Evolutionary conservation across 2,113 vertebrate species (phyloP), one percentile per base, ranked within the genome.

Genomic region (Dinomys branickii): DNA sequence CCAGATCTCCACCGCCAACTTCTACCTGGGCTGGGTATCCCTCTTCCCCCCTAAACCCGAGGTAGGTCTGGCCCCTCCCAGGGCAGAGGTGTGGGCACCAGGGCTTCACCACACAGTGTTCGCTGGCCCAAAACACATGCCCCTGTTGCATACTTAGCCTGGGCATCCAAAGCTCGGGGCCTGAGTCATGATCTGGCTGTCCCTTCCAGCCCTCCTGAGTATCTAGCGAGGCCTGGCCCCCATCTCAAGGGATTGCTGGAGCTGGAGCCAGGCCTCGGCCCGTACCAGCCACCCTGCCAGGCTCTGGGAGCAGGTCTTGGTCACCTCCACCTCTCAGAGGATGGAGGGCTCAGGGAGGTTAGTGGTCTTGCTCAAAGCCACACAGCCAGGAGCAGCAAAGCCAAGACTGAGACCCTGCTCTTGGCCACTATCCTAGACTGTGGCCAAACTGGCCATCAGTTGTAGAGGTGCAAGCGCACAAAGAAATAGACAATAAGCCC

Each of bases 1-100:
- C 75, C 97, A 97, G 87, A 47, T 97, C 28, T 97, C 12, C 52
- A 65, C 35, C 4, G 0, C 0, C 19, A 97, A 97, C 69, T 10
- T 94, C 0, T 52, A 61, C 47, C 24, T 20, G 50, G 92, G 26
- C 0, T 0, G 92, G 4, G 0, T 0, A 3, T 6, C 58, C 33
- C 50, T 97, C 33, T 0, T 94, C 0, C 24, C 67, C 12, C 50
- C 59, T 7, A 75, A 8, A 26, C 26, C 75, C 0, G 95, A 97
- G 96, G 97, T 96, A 86, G n/a, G 92, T 78, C 77, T 19, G 83
- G 30, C 24, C 30, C 91, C 33, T 30, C 2, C 59, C 20, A 28
- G 61, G 24, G 19, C 4, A 20, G 69, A 44, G 71, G n/a, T 44
- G 33, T 5, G 30, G 85, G 71, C 41, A 0, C 44, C 4, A 52